A percentile compares a stretch with the other conserved stretches of the same genome.
phyloP scores from a whole-genome alignment of 2,888 invertebrate species.

The Polydrusus tereticollis region DNA sequence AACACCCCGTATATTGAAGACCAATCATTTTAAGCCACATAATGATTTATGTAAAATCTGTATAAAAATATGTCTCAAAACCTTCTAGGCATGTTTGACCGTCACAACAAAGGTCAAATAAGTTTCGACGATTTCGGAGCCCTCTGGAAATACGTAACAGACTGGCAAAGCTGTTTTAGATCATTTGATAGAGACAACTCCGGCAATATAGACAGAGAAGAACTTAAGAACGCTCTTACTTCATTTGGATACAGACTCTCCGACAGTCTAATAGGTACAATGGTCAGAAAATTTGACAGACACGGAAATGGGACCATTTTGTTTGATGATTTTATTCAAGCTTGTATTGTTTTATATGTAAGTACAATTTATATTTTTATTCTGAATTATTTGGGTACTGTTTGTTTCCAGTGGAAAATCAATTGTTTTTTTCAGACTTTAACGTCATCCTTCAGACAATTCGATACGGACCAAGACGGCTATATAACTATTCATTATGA shows the following conservation, averaged over 20 bases:
- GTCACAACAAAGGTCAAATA: slow-evolving; percentile 88
- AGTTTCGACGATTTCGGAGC: slow-evolving; percentile 96
- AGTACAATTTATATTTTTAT: slow-evolving; percentile 66
- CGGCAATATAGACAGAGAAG: slow-evolving; percentile 91
- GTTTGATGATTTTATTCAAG: slow-evolving; percentile 99
- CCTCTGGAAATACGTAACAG: slow-evolving; percentile 97
- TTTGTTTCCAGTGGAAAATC: background rate
- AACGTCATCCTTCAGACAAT: slow-evolving; percentile 88
- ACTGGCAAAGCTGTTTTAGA: slow-evolving; percentile 97
- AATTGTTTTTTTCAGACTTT: slow-evolving; percentile 78
- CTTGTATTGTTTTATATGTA: slow-evolving; percentile 93
- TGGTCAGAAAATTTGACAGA: slow-evolving; percentile 94
- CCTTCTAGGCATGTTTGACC: slow-evolving; percentile 90
- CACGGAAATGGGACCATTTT: slow-evolving; percentile 91
- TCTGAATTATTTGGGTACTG: background rate
- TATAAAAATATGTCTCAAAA: too few species aligned
- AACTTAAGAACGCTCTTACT: slow-evolving; percentile 90
- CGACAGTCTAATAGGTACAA: slow-evolving; percentile 82
- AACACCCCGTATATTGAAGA: too few species aligned
- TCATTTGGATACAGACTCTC: slow-evolving; percentile 92
- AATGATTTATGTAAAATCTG: too few species aligned
- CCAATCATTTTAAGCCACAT: too few species aligned
- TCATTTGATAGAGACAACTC: slow-evolving; percentile 94
- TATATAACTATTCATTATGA: slow-evolving; percentile 95
- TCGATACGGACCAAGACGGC: slow-evolving; percentile 95